Evolutionary conservation across 2,888 invertebrate species (phyloP), one percentile per base, ranked within the genome.

Genomic region (Ametastegia equiseti): DNA sequence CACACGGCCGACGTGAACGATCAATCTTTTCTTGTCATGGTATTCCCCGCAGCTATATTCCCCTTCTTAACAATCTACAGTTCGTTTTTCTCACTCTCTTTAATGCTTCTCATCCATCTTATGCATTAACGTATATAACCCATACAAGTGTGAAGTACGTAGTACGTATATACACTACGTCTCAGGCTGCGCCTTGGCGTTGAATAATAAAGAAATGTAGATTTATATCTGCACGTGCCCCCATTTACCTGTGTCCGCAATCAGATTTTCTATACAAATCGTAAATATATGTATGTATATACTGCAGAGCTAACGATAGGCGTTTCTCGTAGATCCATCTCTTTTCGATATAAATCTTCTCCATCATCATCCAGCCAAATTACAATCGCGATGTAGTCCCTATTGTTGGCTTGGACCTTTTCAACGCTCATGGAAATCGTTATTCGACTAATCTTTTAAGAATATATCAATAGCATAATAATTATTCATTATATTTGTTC

Each of bases 21-120:
- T 67, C 67, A 67, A 67, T 67, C 67, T 67, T 42, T 67, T 67
- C 39, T 67, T 9, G 67, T 36, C 39, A 11, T 39, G n/a, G 11
- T 39, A 67, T 39, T 19, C 36, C 67, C 36, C 65, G 65, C 36
- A 65, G 65, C 65, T 65, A 65, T n/a, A n/a, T 65, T 65, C 57
- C 23, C 23, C 60, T 19, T 3, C 13, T 60, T 60, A 60, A 11
- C 30, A 60, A 60, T 60, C 13, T 30, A 60, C 47, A 47, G 47
- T 27, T 60, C 30, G 30, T 30, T 60, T 30, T 30, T 30, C 60
- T 11, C 23, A 30, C 60, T 60, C 60, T 30, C 3, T 30, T 60
- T 15, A 60, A 60, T 60, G 60, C 60, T 60, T 30, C 30, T 60
- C 60, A 60, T 60, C 60, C 60, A 60, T 60, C 60, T 60, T 60